Base-by-base conservation (phyloP, 2,888 invertebrate species). In the Scaeva pyrastri region DNA sequence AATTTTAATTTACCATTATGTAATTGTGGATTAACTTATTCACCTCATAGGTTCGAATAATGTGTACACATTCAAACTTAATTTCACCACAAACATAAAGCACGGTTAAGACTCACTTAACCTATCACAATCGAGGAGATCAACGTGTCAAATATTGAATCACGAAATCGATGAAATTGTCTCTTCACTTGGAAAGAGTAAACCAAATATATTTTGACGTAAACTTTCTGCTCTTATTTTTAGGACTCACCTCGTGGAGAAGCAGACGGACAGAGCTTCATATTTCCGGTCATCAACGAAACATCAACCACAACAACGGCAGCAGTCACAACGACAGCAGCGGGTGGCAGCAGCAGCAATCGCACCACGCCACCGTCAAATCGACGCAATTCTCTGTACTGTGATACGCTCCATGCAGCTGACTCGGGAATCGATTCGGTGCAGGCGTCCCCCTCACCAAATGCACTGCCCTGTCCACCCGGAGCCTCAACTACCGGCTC, bases 391-490 rank as follows among this genome's bases (percentile, higher is more conserved):
- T 92, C 92, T 72, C 89, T 92, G 64, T 92, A 91, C 90, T 93
- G 93, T 90, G 94, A 94, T 90, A 92, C 92, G 70, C 90, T 92
- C 87, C 93, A 94, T 88, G 93, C 93, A 64, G 94, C 94, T 88
- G 96, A 96, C 91, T 96, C 95, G 19, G 96, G 96, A 81, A 96
- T 96, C 90, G 95, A 96, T 88, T 96, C 96, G 14, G 94, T 95
- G 85, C 96, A 96, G 94, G 95, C 95, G 89, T 94, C 94, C 48
- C 94, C 94, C 6, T 93, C 93, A 71, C 94, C 94, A 14, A 93
- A 92, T 84, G 92, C 92, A 48, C 90, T 93, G 83, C 90, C 91
- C n/a, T 91, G 91, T 10, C 91, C 92, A 14, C 92, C 92, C 39
- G 92, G 91, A 7, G 89, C 89, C 0, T 62, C 85, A 48, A 89